Percentiles rank a stretch among this genome's conserved stretches.
phyloP scores from a whole-genome alignment of 2,113 vertebrate species.

The Danionella cerebrum region DNA sequence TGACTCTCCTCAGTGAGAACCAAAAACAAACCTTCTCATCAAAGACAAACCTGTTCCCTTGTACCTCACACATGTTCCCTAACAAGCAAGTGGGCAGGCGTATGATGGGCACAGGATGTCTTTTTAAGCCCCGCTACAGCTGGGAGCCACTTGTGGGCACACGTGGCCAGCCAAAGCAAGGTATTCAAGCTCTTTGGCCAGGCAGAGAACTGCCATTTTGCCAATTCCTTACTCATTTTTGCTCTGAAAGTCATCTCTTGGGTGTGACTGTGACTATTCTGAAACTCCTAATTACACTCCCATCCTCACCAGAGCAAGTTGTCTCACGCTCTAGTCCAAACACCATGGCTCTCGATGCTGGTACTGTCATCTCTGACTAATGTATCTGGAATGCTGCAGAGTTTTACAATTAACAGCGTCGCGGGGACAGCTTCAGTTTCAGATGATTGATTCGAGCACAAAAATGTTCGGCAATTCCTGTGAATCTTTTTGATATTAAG shows the following conservation, averaged over 20 bases:
- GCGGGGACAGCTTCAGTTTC: not conserved
- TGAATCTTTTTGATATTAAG: too few species aligned
- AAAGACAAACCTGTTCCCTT: conserved; percentile 29
- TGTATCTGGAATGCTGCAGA: conserved; percentile 57
- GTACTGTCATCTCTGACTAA: conserved; percentile 56
- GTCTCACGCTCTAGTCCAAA: conserved; percentile 54
- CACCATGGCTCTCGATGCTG: conserved; percentile 35
- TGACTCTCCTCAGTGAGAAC: conserved; percentile 27
- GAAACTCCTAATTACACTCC: conserved; percentile 59
- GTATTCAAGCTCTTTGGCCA: not conserved
- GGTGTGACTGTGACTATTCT: conserved; percentile 54
- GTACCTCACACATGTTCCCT: conserved; percentile 25
- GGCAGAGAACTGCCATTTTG: not conserved
- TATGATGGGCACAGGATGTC: not conserved
- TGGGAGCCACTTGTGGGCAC: conserved; percentile 21
- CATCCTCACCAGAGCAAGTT: conserved; percentile 57
- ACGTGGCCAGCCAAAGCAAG: not conserved
- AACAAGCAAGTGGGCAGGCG: conserved; percentile 20
- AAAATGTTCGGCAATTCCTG: too few species aligned
- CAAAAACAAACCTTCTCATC: conserved; percentile 24
- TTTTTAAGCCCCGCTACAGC: conserved; percentile 12
- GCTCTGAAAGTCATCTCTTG: conserved; percentile 44
- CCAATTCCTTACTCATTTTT: conserved; percentile 33
- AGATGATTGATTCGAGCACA: not conserved
- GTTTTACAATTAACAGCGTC: conserved; percentile 27